Evolutionary conservation across 2,888 invertebrate genomes (phyloP).

Genomic region (Lumbricus terrestris): DNA sequence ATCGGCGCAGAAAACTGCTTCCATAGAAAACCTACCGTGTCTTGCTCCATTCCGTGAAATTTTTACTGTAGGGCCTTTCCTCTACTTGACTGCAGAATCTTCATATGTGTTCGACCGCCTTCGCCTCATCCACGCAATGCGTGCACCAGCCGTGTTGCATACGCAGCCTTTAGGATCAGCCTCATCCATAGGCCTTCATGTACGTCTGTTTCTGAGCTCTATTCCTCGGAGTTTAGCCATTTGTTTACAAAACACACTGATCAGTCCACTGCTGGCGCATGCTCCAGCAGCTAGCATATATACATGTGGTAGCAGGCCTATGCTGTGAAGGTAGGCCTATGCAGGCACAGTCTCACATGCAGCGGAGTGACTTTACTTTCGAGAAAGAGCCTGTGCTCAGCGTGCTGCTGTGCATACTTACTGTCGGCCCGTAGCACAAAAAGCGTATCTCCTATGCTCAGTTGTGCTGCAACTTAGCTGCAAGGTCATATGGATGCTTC

Average conservation of each 20-base stretch:
- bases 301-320: neutral
- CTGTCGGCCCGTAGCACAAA: neutral
- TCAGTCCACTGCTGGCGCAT: neutral
- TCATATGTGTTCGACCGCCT: neutral
- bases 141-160: neutral
- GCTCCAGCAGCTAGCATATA: neutral
- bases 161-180: neutral
- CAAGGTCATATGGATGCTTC: neutral
- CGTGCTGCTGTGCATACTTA: no score
- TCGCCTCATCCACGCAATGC: no score
- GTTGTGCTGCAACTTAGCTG: no score
- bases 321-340: neutral
- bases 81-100: neutral
- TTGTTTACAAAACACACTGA: neutral
- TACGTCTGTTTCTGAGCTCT: neutral
- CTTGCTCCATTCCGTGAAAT: constrained; percentile 3
- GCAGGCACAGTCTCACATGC: neutral
- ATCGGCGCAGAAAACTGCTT: neutral
- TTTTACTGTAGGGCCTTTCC: neutral
- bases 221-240: neutral
- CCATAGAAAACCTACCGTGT: neutral
- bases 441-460: no score
- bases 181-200: no score
- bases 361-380: neutral
- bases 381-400: neutral